phyloP scores from a whole-genome alignment of 2,797 vertebrate species.

The Peromyscus melanophrys region DNA sequence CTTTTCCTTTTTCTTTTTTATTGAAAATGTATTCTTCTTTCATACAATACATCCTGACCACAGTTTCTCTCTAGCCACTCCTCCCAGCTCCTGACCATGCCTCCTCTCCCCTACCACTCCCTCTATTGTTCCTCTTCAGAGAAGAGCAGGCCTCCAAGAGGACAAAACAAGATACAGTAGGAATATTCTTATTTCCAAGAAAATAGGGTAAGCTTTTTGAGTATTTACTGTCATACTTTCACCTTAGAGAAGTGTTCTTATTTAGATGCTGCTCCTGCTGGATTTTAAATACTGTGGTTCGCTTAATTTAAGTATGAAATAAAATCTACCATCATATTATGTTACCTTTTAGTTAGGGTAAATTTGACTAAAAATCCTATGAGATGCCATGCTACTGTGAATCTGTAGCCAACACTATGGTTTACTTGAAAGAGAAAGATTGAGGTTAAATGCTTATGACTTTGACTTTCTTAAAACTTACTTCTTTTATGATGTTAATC shows the following conservation, averaged over 20 bases:
- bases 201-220: background rate
- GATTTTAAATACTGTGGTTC: background rate
- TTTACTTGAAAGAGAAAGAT: background rate
- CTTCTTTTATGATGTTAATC: background rate
- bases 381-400: too few species aligned
- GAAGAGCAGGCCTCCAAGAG: background rate
- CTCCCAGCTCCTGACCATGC: fast-evolving
- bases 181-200: background rate
- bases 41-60: background rate
- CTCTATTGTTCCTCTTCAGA: background rate
- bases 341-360: background rate
- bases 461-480: background rate
- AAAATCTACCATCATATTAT: background rate
- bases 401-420: background rate
- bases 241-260: background rate
- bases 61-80: fast-evolving
- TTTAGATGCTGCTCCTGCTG: background rate
- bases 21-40: background rate
- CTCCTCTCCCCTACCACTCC: too few species aligned
- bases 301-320: background rate
- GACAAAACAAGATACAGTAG: too few species aligned
- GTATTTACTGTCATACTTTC: background rate
- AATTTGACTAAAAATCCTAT: background rate
- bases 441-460: background rate
- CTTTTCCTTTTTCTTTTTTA: background rate